Evolutionary conservation across 2,113 vertebrate species (phyloP), one percentile per base, ranked within the genome.

Genomic region (Thinocorus orbignyianus): DNA sequence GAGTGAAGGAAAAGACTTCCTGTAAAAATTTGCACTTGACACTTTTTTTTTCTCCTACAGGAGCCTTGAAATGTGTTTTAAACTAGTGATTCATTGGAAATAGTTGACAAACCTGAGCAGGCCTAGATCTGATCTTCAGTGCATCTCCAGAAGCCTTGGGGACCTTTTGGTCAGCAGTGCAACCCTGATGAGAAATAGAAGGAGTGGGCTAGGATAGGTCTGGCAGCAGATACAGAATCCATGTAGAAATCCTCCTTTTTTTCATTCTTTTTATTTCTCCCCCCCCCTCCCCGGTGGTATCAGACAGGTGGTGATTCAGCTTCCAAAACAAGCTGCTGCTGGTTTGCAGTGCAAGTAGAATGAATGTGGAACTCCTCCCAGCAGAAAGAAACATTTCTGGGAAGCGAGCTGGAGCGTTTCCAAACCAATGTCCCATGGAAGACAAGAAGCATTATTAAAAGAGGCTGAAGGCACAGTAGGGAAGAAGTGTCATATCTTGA

Each of bases 351-450:
- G 33, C 70, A 81, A 95, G 92, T 69, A 80, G 90, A 82, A 83
- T 81, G 91, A 88, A 74, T 44, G 85, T 93, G 82, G 89, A 93
- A 42, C 91, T 73, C 90, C 94, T 96, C 72, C 95, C 95, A 95
- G 93, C 84, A 95, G 84, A 93, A 92, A 76, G 93, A 94, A 93
- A 78, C 89, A 17, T 87, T 97, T 97, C 97, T 97, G 97, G 97
- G 96, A 97, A 97, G 88, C 74, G 42, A 77, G 82, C 82, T 97
- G 96, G 97, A 97, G 6, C 26, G 11, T 68, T 93, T 96, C 96
- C 97, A 97, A 96, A 81, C 94, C 94, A 57, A 9, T 62, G 90
- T 97, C 96, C 97, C 92, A 79, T 93, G 93, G 95, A 96, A 95
- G 91, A 96, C 44, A 94, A 95, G 94, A 82, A 88, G 87, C 89